Base-by-base conservation (phyloP, 2,888 invertebrate genomes). In the Apotomis betuletana region DNA sequence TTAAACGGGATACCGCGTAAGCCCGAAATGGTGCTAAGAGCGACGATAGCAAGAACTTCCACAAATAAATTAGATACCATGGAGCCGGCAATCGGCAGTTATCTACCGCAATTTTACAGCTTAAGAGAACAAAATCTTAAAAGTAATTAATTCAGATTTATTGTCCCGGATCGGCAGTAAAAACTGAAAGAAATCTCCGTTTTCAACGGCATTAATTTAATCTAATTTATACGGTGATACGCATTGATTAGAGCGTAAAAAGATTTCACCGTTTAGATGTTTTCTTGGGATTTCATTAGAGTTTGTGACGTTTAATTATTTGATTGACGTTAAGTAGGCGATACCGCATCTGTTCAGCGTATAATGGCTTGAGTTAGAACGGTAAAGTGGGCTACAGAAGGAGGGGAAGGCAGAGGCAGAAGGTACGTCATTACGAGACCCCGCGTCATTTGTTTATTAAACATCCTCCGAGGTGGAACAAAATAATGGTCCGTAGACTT, bases 381-480 rank as follows among this genome's bases (percentile, higher is more conserved):
- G 85, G 87, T 83, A 86, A 86, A 89, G 87, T 87, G 84, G 85
- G 82, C 80, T 84, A 84, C 83, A 85, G 87, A 85, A 80, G 77
- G 81, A 79, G 74, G 78, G 79, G 79, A 78, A 82, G 82, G 83
- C 82, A 83, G 81, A 70, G 60, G 81, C 81, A 80, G 84, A 82
- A 85, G 82, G 84, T 82, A 83, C 87, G 85, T 89, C 90, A 89
- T 91, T 89, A 89, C 85, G 83, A 84, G 81, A 85, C 84, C 89
- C 87, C 88, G 89, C 90, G 88, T 91, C 91, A 91, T 92, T 91
- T 91, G 92, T 91, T 91, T 91, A 91, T 91, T 90, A 92, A 92
- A 90, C 91, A 90, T 88, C 89, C 90, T 88, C 85, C 85, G 87
- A 90, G 90, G 90, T 90, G 89, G 90, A 91, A 91, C 89, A 85